Evolutionary conservation across 1,140 invertebrate species (phyloP).

Genomic region (Agrilus planipennis): DNA sequence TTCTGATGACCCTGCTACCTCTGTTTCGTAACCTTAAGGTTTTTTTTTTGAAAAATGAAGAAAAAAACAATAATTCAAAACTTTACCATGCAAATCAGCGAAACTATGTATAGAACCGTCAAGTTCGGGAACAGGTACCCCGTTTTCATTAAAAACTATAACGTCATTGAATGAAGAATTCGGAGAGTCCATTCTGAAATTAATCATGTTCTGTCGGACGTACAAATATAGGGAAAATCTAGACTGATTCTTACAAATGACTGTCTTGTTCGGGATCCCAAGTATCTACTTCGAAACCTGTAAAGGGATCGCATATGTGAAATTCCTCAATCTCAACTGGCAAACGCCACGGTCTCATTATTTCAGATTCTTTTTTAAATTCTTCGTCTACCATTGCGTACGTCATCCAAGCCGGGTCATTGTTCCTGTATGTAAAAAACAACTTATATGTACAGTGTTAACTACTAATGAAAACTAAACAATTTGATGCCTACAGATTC

Average conservation of each 20-base stretch:
- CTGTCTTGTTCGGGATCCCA: conserved; percentile 41
- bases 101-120: conserved; percentile 27
- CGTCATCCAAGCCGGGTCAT: no score
- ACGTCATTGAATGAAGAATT: conserved; percentile 6
- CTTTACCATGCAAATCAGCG: conserved; percentile 33
- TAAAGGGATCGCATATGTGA: conserved; percentile 24
- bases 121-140: conserved; percentile 30
- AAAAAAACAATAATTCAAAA: conserved; percentile 4
- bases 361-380: not conserved
- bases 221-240: no score
- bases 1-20: not conserved
- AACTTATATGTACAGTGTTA: no score
- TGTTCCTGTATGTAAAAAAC: no score
- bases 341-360: not conserved
- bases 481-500: no score
- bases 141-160: conserved; percentile 33
- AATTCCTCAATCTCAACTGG: not conserved
- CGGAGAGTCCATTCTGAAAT: conserved; percentile 5
- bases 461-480: no score
- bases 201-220: not conserved
- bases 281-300: conserved; percentile 37
- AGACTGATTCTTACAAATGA: conserved; percentile 21
- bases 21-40: conserved; percentile 20
- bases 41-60: conserved; percentile 11
- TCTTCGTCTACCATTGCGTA: no score